A percentile compares a stretch with the other conserved stretches of the same genome.
phyloP scores from a whole-genome alignment of 2,113 vertebrate genomes.

The Aramus guarauna region DNA sequence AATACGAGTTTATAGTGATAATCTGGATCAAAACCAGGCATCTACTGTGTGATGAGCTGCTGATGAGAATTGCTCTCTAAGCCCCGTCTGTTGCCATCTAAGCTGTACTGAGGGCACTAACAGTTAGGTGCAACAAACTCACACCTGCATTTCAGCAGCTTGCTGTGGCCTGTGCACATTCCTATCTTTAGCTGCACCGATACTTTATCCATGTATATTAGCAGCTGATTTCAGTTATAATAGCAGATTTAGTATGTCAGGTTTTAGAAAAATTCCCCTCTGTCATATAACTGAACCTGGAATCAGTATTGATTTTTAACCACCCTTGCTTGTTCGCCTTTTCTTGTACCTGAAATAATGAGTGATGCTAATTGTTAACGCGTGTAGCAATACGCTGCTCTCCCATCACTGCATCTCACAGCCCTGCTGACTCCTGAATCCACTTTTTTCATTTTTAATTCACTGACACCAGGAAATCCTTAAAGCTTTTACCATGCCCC shows the following conservation, averaged over 20 bases:
- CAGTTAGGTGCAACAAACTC: background rate
- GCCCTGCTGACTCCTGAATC: background rate
- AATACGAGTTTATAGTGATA: background rate
- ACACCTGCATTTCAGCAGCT: background rate
- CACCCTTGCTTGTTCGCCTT: background rate
- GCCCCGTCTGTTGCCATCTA: background rate
- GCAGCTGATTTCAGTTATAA: background rate
- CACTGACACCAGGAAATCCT: background rate
- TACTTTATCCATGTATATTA: background rate
- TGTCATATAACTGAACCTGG: background rate
- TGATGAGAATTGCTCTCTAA: background rate
- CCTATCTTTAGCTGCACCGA: background rate
- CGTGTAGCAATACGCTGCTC: background rate
- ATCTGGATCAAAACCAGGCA: background rate
- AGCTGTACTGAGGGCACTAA: background rate
- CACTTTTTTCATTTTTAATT: background rate
- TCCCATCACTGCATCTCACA: background rate
- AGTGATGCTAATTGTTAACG: constrained; percentile 1
- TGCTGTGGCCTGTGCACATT: background rate
- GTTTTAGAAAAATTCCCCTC: background rate
- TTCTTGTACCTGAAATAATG: background rate
- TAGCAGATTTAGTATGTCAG: background rate
- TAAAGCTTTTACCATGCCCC: background rate
- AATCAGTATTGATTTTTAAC: constrained; percentile 1
- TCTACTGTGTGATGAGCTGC: background rate